phyloP scores from a whole-genome alignment of 2,888 invertebrate genomes.

The Erebia ligea region DNA sequence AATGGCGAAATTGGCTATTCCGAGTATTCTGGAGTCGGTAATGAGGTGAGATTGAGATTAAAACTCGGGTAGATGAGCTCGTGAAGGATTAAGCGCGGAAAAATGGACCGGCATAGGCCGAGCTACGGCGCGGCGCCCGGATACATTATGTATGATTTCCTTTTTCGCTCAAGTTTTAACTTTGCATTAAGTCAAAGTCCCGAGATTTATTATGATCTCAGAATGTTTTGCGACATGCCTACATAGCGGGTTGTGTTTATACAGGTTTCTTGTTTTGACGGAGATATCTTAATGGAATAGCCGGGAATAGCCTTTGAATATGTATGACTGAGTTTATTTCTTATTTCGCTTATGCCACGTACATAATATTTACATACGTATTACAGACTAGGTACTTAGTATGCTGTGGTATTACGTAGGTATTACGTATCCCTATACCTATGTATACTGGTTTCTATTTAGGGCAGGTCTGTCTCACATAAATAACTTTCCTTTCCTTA shows the following conservation, averaged over 20 bases:
- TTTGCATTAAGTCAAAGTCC: constrained; percentile 31
- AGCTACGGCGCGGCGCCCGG: constrained; percentile 25
- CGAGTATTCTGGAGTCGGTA: constrained; percentile 78
- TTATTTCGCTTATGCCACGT: constrained; percentile 8
- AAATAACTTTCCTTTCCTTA: too few relatives aligned
- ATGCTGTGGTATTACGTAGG: too few relatives aligned
- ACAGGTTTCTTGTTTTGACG: constrained; percentile 18
- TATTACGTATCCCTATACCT: too few relatives aligned
- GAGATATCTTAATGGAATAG: constrained; percentile 7
- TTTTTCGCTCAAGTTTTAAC: constrained; percentile 37
- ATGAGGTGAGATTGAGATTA: constrained; percentile 82
- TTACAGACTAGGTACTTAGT: too few relatives aligned
- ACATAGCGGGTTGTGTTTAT: constrained; percentile 1
- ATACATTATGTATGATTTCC: constrained; percentile 51
- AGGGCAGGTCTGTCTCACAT: too few relatives aligned
- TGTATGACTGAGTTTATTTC: neutral
- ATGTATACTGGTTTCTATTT: too few relatives aligned
- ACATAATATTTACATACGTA: neutral
- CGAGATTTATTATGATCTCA: constrained; percentile 33
- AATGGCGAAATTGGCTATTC: constrained; percentile 82
- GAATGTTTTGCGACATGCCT: constrained; percentile 21
- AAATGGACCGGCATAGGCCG: constrained; percentile 45
- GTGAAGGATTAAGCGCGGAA: constrained; percentile 68
- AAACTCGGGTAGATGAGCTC: constrained; percentile 77
- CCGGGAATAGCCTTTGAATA: constrained; percentile 15